Conservation (phyloP, 2,888 invertebrate species). For the Melipona beecheii region DNA sequence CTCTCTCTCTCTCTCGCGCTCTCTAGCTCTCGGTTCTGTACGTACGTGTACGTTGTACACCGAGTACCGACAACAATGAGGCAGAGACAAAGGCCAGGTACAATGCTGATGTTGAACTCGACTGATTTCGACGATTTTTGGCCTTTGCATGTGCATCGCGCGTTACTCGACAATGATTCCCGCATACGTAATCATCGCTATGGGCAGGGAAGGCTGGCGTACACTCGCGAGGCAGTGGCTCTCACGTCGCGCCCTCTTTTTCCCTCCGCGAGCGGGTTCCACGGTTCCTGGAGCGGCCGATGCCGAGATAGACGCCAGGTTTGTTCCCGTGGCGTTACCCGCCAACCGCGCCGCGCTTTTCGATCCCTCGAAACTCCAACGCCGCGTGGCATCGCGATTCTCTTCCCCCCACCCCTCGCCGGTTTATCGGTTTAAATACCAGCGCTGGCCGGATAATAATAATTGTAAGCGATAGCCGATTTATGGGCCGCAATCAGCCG, state of each 20-base stretch:
- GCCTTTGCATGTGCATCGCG: conserved; percentile 81
- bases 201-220: conserved; percentile 73
- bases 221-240: conserved; percentile 72
- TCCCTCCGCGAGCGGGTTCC: conserved; percentile 32
- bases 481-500: conserved; percentile 53
- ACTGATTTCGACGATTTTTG: conserved; percentile 84
- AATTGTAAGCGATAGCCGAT: conserved; percentile 64
- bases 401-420: conserved; percentile 13
- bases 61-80: conserved; percentile 82
- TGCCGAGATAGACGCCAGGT: neutral
- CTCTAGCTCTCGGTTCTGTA: conserved; percentile 24
- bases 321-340: neutral
- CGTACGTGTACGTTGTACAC: conserved; percentile 72
- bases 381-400: conserved; percentile 49
- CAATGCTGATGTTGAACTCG: conserved; percentile 84
- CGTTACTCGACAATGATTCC: conserved; percentile 82
- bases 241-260: conserved; percentile 71
- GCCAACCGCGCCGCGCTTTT: conserved; percentile 33
- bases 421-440: conserved; percentile 66
- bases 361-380: conserved; percentile 46
- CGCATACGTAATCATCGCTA: conserved; percentile 83
- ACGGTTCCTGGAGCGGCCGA: neutral
- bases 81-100: conserved; percentile 82
- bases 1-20: conserved; percentile 1
- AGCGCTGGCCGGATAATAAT: conserved; percentile 56